Evolutionary conservation across 2,888 invertebrate species (phyloP).

Genomic region (Caenorhabditis sinica): DNA sequence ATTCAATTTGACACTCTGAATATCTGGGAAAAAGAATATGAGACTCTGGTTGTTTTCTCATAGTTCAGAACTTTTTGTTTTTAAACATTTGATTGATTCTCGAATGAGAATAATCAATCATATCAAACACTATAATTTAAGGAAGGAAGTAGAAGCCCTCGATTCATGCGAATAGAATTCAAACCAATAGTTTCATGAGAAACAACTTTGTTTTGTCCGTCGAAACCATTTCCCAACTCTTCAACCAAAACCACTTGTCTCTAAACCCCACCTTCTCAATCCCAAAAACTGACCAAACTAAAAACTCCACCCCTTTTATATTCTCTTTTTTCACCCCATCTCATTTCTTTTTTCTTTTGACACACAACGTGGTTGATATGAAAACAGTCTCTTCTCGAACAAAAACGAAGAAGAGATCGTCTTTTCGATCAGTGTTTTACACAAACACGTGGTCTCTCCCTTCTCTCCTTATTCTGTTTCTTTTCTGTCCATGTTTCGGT

Average conservation of each 20-base stretch:
- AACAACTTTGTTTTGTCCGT: too few relatives aligned
- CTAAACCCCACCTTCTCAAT: constrained; percentile 19
- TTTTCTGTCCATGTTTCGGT: constrained; percentile 29
- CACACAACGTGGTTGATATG: constrained; percentile 32
- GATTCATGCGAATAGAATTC: too few relatives aligned
- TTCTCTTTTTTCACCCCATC: not conserved
- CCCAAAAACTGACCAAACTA: constrained; percentile 15
- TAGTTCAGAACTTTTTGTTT: too few relatives aligned
- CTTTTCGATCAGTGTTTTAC: constrained; percentile 31
- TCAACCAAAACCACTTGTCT: not conserved
- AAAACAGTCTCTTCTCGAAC: constrained; percentile 11
- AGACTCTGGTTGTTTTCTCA: too few relatives aligned
- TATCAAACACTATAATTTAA: too few relatives aligned
- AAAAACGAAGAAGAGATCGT: constrained; percentile 8
- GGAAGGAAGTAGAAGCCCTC: too few relatives aligned
- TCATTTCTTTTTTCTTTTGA: constrained; percentile 17
- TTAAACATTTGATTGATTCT: too few relatives aligned
- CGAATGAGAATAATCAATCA: too few relatives aligned
- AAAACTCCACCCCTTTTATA: constrained; percentile 26
- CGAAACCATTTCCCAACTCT: not conserved
- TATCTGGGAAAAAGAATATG: not conserved
- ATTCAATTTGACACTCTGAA: not conserved
- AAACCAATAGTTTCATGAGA: too few relatives aligned
- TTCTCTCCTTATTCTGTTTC: constrained; percentile 20
- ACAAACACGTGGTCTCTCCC: constrained; percentile 25